Evolutionary conservation across 2,888 invertebrate species (phyloP).

Genomic region (Dendrolimus pini): DNA sequence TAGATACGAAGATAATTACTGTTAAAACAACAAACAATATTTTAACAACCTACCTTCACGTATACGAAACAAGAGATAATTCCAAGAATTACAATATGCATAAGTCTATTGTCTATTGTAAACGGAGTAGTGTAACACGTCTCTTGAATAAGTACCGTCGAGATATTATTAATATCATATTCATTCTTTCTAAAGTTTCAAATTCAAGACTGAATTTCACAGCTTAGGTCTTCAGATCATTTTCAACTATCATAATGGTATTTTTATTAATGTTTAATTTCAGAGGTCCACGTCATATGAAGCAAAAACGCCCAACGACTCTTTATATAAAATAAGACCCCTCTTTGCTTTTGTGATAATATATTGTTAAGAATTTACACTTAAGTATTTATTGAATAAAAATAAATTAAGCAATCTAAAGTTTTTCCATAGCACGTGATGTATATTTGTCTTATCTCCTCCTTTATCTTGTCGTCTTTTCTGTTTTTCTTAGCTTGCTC

Average conservation of each 20-base stretch:
- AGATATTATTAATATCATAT: no score
- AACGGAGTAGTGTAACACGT: no score
- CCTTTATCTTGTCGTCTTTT: neutral
- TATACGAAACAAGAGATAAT: no score
- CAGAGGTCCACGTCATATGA: neutral
- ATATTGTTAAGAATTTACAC: slow-evolving; percentile 13
- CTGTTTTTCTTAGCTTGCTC: neutral
- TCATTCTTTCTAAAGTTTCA: no score
- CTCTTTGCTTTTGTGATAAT: slow-evolving; percentile 14
- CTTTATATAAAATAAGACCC: slow-evolving; percentile 1
- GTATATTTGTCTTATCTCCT: neutral
- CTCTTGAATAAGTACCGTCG: no score
- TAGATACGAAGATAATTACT: no score
- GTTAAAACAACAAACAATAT: no score
- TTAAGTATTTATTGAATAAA: slow-evolving; percentile 7
- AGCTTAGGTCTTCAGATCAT: neutral
- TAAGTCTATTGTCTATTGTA: no score
- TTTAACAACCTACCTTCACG: no score
- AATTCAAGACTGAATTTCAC: no score
- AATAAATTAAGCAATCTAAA: neutral
- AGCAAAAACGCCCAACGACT: neutral
- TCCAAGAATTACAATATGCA: no score
- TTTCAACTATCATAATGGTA: neutral
- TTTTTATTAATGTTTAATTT: neutral
- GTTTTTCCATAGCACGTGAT: neutral